Base-by-base conservation (phyloP, 2,797 vertebrate species). In the Acanthurus tractus region DNA sequence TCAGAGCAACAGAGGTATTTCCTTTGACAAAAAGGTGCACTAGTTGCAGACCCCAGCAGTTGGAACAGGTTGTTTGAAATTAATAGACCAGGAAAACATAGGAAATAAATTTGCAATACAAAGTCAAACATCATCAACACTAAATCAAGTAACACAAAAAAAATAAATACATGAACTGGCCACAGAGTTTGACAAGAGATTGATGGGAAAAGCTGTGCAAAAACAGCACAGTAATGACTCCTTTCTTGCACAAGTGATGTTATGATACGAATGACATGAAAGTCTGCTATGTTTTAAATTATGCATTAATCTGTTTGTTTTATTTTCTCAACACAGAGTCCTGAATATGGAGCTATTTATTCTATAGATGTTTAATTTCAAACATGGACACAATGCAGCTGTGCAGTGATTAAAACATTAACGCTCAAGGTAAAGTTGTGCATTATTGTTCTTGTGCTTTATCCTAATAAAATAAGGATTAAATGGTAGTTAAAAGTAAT, bases 131-230 rank as follows among this genome's bases (percentile, higher is more conserved):
- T 59, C 48, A 52, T 44, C 25, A 38, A 58, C n/a, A 23, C 9
- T 38, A n/a, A 42, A 29, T 29, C 46, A 40, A 12, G 38, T 40
- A 9, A 40, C 38, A 40, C 3, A 40, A 40, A 40, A 40, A 40
- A 50, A 42, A 20, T 53, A 53, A 61, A 40, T 11, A 57, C 11
- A 20, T 40, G 36, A 40, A 57, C n/a, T 57, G n/a, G 10, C 55
- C 55, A 57, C 55, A 53, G 0, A 9, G 8, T 53, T 44, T 64
- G 38, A 63, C 25, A n/a, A 36, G 50, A 62, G 59, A 63, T 63
- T 29, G 13, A 50, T 25, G 34, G 29, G n/a, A 56, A 38, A 55
- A 48, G 7, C 12, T 15, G 11, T 22, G 42, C 20, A 48, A 14
- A 55, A 36, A 55, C 15, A n/a, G 15, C 61, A 49, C 29, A 49